Conservation (phyloP, 1,140 invertebrate species). For the Thaumatotibia leucotreta region DNA sequence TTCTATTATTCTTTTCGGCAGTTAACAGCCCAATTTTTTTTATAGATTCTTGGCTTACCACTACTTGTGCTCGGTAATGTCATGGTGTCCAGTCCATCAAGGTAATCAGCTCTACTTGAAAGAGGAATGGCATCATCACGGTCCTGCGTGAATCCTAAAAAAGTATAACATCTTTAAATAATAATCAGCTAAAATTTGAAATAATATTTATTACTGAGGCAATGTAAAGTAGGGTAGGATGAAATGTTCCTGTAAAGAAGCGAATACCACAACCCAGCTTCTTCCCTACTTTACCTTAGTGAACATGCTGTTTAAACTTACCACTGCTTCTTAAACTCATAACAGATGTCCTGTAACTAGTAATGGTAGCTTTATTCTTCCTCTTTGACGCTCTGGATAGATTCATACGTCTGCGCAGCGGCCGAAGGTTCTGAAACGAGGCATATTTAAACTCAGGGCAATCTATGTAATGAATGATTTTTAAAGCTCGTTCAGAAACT, state of each 20-base stretch:
- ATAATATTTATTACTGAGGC: too few species aligned
- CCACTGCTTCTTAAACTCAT: conserved; percentile 62
- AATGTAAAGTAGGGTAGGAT: too few species aligned
- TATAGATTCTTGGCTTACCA: conserved; percentile 51
- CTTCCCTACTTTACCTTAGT: too few species aligned
- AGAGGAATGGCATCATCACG: not conserved
- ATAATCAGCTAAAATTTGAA: not conserved
- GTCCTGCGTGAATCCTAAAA: not conserved
- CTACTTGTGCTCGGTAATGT: conserved; percentile 78
- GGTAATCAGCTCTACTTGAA: not conserved
- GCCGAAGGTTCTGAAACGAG: conserved; percentile 52
- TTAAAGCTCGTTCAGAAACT: too few species aligned
- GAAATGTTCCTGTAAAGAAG: too few species aligned
- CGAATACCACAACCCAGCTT: too few species aligned
- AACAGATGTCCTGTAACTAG: conserved; percentile 47
- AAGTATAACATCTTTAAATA: conserved; percentile 1
- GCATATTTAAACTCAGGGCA: too few species aligned
- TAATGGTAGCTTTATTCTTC: conserved; percentile 63
- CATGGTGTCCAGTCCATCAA: conserved; percentile 22
- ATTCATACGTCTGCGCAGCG: conserved; percentile 58
- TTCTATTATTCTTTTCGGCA: too few species aligned
- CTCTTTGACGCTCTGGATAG: conserved; percentile 56
- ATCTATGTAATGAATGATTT: too few species aligned
- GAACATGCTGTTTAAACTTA: conserved; percentile 20
- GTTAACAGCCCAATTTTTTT: not conserved